Conservation (phyloP, 64 coral and sea anemone genomes). For the Stylophora pistillata region DNA sequence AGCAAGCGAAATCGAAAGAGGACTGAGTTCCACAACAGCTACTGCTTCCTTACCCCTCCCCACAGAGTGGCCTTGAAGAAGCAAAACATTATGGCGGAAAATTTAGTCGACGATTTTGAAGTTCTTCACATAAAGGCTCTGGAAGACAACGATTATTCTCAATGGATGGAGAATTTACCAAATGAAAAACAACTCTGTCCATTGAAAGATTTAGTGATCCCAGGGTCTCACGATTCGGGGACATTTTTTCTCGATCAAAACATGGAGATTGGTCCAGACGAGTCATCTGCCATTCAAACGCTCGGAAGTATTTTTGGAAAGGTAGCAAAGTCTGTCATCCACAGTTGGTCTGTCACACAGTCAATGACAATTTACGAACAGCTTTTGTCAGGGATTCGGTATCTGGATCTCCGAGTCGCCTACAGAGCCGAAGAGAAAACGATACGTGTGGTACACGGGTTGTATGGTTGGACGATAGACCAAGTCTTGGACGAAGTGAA, state of each 20-base stretch:
- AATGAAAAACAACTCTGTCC: conserved; percentile 97
- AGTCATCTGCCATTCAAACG: conserved; percentile 72
- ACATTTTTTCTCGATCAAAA: conserved; percentile 90
- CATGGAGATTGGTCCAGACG: conserved; percentile 82
- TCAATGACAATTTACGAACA: conserved; percentile 88
- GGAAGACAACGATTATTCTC: conserved; percentile 70
- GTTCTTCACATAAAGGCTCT: conserved; percentile 27
- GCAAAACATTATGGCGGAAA: conserved; percentile 21
- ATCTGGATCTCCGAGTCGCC: conserved; percentile 88
- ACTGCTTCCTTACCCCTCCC: not conserved
- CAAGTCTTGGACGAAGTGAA: conserved; percentile 84
- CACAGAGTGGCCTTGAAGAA: not conserved
- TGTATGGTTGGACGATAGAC: conserved; percentile 80
- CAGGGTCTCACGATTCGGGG: conserved; percentile 94
- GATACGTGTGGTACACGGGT: conserved; percentile 76
- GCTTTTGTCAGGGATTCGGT: conserved; percentile 78
- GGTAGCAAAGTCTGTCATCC: conserved; percentile 75
- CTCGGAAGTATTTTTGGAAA: conserved; percentile 74
- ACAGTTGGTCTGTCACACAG: conserved; percentile 90
- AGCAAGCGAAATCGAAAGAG: not conserved
- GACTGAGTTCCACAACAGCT: not conserved
- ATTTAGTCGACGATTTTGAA: conserved; percentile 40
- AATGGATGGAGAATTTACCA: conserved; percentile 94
- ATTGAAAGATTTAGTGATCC: conserved; percentile 87
- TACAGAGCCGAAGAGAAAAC: conserved; percentile 77